Base-by-base conservation (phyloP, 1,140 invertebrate genomes). In the Drosophila pallidifrons region DNA sequence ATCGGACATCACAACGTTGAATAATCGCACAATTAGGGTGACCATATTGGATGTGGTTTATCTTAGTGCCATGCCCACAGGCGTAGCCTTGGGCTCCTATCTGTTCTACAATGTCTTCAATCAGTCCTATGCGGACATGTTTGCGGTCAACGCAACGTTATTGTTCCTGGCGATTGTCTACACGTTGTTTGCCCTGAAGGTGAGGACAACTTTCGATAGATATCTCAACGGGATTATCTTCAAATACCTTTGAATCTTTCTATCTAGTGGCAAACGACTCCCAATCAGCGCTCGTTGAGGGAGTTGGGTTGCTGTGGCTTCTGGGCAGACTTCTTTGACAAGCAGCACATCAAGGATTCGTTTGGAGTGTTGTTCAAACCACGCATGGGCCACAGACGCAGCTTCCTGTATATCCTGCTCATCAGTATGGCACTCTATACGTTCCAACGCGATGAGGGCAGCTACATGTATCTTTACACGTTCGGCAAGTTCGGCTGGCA, bases 381-480 rank as follows among this genome's bases (percentile, higher is more conserved):
- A 7, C 93, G 96, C 32, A 57, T 88, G 0, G 92, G 93, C 3
- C 93, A 94, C 58, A 89, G 94, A 11, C 93, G 95, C 63, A 74
- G 93, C n/a, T 95, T 95, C 64, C 91, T 97, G 3, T 94, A 95
- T 85, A 93, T 96, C 5, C 79, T 96, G 1, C 93, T 97, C 2
- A 71, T 95, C 6, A 94, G 95, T 4, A 96, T 96, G 96, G 94
- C 94, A 1, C 93, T 96, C 8, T 97, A 97, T 79, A 96, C 96
- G 46, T 96, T 97, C 74, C 96, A 97, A 92, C 94, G 96, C 86
- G 96, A 97, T 81, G 96, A 97, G 81, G 95, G 94, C 60, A 93
- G 93, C 5, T 95, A 95, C 82, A 94, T 94, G 51, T 96, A 95
- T 77, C 78, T 96, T 11, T 97, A 96, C 60, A 95, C 95, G 0